Conservation (phyloP, 2,888 invertebrate species). For the Cryptus viduatorius region DNA sequence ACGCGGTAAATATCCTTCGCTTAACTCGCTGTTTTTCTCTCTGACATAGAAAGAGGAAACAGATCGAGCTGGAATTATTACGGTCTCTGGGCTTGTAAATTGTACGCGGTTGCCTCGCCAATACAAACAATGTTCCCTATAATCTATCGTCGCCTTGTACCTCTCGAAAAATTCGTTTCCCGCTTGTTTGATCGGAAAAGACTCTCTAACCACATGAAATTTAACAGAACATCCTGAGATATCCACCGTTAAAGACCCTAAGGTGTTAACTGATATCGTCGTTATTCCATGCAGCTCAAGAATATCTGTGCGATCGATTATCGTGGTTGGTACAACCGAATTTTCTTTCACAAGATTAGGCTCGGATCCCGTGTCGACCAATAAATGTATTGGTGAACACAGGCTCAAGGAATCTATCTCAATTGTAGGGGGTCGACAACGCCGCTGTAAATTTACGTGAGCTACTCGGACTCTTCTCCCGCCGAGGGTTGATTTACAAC, state of each 20-base stretch:
- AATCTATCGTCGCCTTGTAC: too few species aligned
- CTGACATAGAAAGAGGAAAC: conserved; percentile 9
- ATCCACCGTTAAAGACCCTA: too few species aligned
- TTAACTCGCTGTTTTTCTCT: conserved; percentile 11
- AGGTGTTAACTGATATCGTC: background rate
- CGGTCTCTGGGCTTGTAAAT: too few species aligned
- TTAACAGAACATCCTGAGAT: too few species aligned
- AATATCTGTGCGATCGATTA: conserved; percentile 23
- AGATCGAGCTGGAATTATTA: too few species aligned
- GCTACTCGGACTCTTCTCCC: conserved; percentile 46
- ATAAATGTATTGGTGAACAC: background rate
- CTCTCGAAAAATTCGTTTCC: too few species aligned
- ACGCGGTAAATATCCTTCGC: too few species aligned
- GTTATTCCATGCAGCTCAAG: conserved; percentile 33
- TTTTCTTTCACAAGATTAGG: conserved; percentile 31
- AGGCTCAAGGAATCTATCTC: conserved; percentile 10
- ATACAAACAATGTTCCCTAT: too few species aligned
- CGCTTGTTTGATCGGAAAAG: too few species aligned
- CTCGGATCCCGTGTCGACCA: conserved; percentile 46
- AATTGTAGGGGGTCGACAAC: conserved; percentile 33
- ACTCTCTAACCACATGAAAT: too few species aligned
- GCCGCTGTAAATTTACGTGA: conserved; percentile 29
- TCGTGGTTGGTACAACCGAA: conserved; percentile 1
- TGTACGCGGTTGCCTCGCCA: too few species aligned
- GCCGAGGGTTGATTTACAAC: conserved; percentile 8